Evolutionary conservation across 2,113 vertebrate species (phyloP).

Genomic region (Cryptomyrus ogoouensis): DNA sequence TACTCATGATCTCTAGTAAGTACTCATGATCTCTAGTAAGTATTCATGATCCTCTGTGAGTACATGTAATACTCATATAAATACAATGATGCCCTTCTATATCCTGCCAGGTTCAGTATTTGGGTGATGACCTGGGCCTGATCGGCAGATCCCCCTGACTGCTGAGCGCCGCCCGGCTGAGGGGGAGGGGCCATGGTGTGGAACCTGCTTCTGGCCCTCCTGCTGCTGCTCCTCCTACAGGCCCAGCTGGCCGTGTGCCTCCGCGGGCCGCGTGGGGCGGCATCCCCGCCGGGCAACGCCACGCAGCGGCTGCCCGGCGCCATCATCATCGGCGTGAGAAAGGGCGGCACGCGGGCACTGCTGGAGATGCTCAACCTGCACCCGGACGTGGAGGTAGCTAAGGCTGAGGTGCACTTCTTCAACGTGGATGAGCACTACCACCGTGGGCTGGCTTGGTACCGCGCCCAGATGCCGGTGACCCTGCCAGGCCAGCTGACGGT

Average conservation of each 20-base stretch:
- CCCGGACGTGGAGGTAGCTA: slow-evolving; percentile 66
- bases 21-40: neutral
- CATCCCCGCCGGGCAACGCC: slow-evolving; percentile 34
- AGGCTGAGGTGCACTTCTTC: slow-evolving; percentile 70
- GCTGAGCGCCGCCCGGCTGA: neutral
- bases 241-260: slow-evolving; percentile 61
- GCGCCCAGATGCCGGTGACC: slow-evolving; percentile 66
- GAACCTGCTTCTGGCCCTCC: slow-evolving; percentile 60
- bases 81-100: neutral
- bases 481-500: slow-evolving; percentile 59
- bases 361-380: slow-evolving; percentile 74
- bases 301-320: slow-evolving; percentile 59
- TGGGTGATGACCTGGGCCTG: neutral
- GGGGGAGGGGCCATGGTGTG: slow-evolving; percentile 57
- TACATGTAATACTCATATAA: neutral
- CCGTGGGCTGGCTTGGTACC: slow-evolving; percentile 66
- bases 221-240: slow-evolving; percentile 64
- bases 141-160: neutral
- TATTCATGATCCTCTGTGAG: neutral
- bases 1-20: neutral
- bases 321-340: slow-evolving; percentile 71
- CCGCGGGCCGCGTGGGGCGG: slow-evolving; percentile 46
- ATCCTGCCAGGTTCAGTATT: neutral
- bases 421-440: slow-evolving; percentile 68
- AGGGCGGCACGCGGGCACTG: slow-evolving; percentile 69